These are phyloP conservation scores for Pelochelys cantorii DNA, from an alignment of 2,797 vertebrate species.

Conservation along the genomic window DNA sequence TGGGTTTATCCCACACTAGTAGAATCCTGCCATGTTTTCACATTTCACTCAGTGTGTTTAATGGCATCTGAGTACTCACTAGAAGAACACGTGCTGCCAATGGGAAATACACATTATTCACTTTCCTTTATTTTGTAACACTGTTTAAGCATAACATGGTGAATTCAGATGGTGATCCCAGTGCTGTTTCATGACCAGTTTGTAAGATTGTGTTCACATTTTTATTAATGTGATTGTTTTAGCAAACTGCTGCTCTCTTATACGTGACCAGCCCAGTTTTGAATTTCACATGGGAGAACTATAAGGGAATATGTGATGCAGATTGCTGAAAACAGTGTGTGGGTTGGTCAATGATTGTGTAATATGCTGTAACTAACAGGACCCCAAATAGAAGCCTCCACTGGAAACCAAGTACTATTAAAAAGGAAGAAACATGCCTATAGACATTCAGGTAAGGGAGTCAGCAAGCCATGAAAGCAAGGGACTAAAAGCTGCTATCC, in stretches of 20 bases:
- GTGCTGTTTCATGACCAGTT: background rate
- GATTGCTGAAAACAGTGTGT: constrained; percentile 18
- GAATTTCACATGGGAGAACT: background rate
- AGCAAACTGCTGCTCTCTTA: constrained; percentile 28
- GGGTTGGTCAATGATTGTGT: background rate
- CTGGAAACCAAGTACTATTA: constrained; percentile 2
- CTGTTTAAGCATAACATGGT: background rate
- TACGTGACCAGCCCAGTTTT: background rate
- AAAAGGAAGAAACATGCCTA: background rate
- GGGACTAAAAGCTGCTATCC: background rate
- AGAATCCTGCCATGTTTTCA: constrained; percentile 24
- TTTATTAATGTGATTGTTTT: background rate
- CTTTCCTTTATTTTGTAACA: background rate
- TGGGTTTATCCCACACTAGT: constrained; percentile 15
- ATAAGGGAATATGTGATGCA: background rate
- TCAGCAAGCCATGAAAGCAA: background rate
- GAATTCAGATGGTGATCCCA: constrained; percentile 31
- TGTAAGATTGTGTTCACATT: constrained; percentile 7
- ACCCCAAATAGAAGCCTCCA: constrained; percentile 15
- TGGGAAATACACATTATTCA: constrained; percentile 19
- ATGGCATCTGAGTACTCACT: constrained; percentile 8
- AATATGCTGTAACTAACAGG: background rate
- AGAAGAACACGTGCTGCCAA: background rate
- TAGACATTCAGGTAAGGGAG: background rate
- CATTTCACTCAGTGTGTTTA: background rate